Conservation (phyloP, 1,140 invertebrate species). For the Lasioglossum baleicum region DNA sequence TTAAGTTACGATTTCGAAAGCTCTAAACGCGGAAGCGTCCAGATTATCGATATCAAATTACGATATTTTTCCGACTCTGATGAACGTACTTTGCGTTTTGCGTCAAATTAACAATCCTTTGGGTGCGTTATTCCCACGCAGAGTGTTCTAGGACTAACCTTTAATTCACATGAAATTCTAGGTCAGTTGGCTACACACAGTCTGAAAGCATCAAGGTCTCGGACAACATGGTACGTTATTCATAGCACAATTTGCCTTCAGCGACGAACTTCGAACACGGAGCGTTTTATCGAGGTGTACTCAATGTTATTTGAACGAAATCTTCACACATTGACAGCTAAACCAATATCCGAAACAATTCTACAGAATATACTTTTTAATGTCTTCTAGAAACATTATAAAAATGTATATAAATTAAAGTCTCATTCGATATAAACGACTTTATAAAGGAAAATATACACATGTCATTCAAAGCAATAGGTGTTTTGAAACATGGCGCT, state of each 20-base stretch:
- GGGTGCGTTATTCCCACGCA: not conserved
- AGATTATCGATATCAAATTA: not conserved
- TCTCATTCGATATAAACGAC: too few species aligned
- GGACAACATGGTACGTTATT: conserved; percentile 25
- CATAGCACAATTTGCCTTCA: conserved; percentile 32
- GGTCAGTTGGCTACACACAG: conserved; percentile 11
- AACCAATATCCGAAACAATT: too few species aligned
- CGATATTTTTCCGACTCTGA: too few species aligned
- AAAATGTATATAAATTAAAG: too few species aligned
- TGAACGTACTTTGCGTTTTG: not conserved
- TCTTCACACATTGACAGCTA: too few species aligned
- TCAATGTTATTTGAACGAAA: not conserved
- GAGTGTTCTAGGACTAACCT: not conserved
- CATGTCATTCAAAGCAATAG: too few species aligned
- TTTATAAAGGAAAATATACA: too few species aligned
- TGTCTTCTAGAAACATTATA: too few species aligned
- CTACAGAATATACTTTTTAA: too few species aligned
- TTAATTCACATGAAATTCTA: conserved; percentile 20
- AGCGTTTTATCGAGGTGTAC: not conserved
- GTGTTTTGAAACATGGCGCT: too few species aligned
- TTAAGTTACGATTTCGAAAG: too few species aligned
- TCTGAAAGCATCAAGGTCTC: conserved; percentile 37
- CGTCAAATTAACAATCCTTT: not conserved
- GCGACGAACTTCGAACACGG: conserved; percentile 1
- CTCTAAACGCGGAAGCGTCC: not conserved